A percentile compares a stretch with the other conserved stretches of the same genome.
Evolutionary conservation across 2,113 vertebrate genomes (phyloP).

Genomic region (Ophiodon elongatus): DNA sequence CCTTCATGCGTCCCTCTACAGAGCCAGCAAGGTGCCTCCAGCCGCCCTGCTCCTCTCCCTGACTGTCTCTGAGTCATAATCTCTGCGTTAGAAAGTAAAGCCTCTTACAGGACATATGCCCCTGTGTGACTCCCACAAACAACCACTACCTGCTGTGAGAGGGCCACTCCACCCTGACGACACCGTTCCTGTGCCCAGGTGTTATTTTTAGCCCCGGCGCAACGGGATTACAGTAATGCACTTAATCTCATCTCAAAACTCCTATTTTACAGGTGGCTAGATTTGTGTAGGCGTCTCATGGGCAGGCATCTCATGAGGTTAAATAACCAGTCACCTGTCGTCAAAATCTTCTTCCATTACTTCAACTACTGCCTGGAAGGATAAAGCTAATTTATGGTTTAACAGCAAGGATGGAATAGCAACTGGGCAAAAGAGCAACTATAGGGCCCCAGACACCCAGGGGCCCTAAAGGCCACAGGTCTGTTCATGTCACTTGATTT

Average conservation of each 20-base stretch:
- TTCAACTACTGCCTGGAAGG: too few species aligned
- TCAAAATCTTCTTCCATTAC: background rate
- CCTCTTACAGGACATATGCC: conserved; percentile 58
- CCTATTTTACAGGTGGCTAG: background rate
- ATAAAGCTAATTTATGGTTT: background rate
- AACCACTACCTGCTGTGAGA: conserved; percentile 8
- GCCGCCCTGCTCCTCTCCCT: conserved; percentile 27
- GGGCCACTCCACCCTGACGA: background rate
- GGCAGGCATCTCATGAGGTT: background rate
- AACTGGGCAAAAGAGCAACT: background rate
- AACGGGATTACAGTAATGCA: background rate
- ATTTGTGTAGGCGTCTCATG: background rate
- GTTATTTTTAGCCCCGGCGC: conserved; percentile 1
- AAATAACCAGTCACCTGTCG: background rate
- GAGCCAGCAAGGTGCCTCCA: conserved; percentile 15
- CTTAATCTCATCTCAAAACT: background rate
- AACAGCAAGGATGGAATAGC: background rate
- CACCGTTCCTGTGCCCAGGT: background rate
- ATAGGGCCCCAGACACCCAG: background rate
- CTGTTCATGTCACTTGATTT: too few species aligned
- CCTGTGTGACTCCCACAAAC: background rate
- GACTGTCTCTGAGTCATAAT: conserved; percentile 47
- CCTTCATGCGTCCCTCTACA: background rate
- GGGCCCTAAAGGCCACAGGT: too few species aligned
- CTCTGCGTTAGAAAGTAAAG: conserved; percentile 48